These are phyloP conservation scores for Ptychobarbus kaznakovi DNA, from an alignment of 2,797 vertebrate species.

Conservation along the genomic window DNA sequence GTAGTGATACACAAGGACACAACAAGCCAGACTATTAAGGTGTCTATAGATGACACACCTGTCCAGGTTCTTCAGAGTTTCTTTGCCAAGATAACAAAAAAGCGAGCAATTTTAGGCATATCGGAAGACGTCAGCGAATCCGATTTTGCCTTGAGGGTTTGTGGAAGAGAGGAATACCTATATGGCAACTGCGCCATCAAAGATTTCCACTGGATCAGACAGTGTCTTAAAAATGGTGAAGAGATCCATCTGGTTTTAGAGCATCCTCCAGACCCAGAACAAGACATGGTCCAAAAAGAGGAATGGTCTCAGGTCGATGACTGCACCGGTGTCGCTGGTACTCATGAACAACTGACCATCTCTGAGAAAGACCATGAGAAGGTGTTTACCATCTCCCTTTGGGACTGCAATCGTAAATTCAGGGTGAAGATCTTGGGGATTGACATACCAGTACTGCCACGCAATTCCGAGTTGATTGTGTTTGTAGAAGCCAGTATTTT, in stretches of 20 bases:
- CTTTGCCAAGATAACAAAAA: slow-evolving; percentile 91
- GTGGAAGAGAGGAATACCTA: slow-evolving; percentile 94
- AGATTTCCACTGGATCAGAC: slow-evolving; percentile 94
- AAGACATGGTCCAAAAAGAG: slow-evolving; percentile 91
- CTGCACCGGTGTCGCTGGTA: slow-evolving; percentile 93
- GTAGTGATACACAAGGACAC: slow-evolving; percentile 89
- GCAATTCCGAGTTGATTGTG: slow-evolving; percentile 88
- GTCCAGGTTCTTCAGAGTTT: slow-evolving; percentile 84
- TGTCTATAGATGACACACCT: slow-evolving; percentile 89
- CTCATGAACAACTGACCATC: slow-evolving; percentile 94
- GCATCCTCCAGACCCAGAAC: slow-evolving; percentile 81
- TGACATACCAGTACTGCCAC: slow-evolving; percentile 90
- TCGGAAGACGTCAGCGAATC: slow-evolving; percentile 84
- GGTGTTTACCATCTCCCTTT: slow-evolving; percentile 95
- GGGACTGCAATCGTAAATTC: slow-evolving; percentile 97
- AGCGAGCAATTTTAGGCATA: slow-evolving; percentile 89
- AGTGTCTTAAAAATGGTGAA: slow-evolving; percentile 92
- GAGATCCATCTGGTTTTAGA: slow-evolving; percentile 95
- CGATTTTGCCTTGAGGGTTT: slow-evolving; percentile 92
- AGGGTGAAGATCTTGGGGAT: slow-evolving; percentile 94
- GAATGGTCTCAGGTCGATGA: slow-evolving; percentile 98
- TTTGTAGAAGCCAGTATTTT: slow-evolving; percentile 97
- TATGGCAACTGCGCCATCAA: slow-evolving; percentile 88
- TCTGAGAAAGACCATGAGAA: slow-evolving; percentile 94
- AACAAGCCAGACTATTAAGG: slow-evolving; percentile 94